Base-by-base conservation (phyloP, 1,140 invertebrate genomes). In the Zaprionus tsacasi region DNA sequence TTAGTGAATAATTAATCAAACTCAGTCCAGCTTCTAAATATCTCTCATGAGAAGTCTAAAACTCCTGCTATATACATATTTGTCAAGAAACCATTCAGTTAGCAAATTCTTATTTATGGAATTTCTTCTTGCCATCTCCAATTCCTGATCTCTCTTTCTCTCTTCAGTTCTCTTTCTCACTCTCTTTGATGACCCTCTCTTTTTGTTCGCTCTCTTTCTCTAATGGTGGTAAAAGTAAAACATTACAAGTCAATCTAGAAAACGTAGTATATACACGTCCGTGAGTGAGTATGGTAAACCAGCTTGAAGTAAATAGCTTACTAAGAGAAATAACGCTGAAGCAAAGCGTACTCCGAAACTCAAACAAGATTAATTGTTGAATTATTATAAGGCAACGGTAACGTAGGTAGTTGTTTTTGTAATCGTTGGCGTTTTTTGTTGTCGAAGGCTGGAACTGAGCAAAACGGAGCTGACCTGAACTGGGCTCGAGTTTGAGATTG, bases 331-430 rank as follows among this genome's bases (percentile, higher is more conserved):
- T 56, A 66, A 38, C 25, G 33, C 38, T 38, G 56, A 21, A 43
- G 54, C 40, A 36, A 71, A 77, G 13, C 33, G 21, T 61, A 56
- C 56, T 64, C 64, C 40, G 58, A 60, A 50, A 73, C 50, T 54
- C 75, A 67, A 76, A 86, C 54, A 87, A 86, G 76, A 86, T 87
- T 87, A 86, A 82, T 87, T 76, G 82, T 86, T 72, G 61, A 79
- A 87, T 73, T 86, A 82, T 82, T 79, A 88, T 70, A 82, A 76
- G 59, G 55, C 61, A 77, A 79, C 69, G 73, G 81, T 68, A 83
- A 80, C 72, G 79, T 82, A 79, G 82, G 79, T 65, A 38, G 25
- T 61, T 59, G 59, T 56, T 64, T 56, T 68, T 78, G 64, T 72
- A 78, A 66, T 78, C 63, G 79, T 82, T 82, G 76, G 60, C 66